Evolutionary conservation across 2,888 invertebrate species (phyloP), one percentile per base, ranked within the genome.

Genomic region (Tromatobia lineatoria): DNA sequence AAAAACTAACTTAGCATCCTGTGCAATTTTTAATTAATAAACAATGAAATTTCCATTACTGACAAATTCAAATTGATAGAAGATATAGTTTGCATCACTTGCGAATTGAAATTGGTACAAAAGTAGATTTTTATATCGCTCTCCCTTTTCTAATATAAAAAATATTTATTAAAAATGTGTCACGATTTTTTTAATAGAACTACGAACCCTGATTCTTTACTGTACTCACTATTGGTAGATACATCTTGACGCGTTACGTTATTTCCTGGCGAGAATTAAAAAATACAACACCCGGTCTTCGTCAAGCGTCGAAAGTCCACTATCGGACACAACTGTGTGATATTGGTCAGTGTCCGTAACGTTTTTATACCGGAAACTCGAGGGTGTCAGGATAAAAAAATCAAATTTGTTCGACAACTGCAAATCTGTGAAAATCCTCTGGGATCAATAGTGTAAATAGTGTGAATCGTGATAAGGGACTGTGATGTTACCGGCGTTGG

Each of bases 391-490:
- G 13, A 15, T 50, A 20, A 70, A 20, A 47, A 77, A 67, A 54
- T n/a, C 38, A 61, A 61, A 70, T 18, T 29, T 18, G 3, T 57
- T 69, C 25, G 59, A 71, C 34, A 23, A 29, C 71, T 69, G 59
- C 23, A 77, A 83, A 81, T 82, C 59, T 73, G 79, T 66, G 71
- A 77, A 80, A 82, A 85, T 82, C 81, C 81, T 45, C 42, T 20
- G 34, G 85, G 79, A 90, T 89, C 88, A 38, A 80, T 70, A 74
- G 61, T 74, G 87, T 82, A 90, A 90, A 90, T 88, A 90, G 13
- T 47, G 67, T 13, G 45, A 76, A 50, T 75, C 29, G 54, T 73
- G 86, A 89, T 89, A 89, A 85, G 70, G 6, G 54, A 70, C 66
- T 64, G 80, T 71, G 69, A n/a, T 52, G 4, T 52, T 52, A 50